These are phyloP conservation scores for Gymnopithys bicolor DNA, from an alignment of 2,797 vertebrate species.

Conservation along the genomic window DNA sequence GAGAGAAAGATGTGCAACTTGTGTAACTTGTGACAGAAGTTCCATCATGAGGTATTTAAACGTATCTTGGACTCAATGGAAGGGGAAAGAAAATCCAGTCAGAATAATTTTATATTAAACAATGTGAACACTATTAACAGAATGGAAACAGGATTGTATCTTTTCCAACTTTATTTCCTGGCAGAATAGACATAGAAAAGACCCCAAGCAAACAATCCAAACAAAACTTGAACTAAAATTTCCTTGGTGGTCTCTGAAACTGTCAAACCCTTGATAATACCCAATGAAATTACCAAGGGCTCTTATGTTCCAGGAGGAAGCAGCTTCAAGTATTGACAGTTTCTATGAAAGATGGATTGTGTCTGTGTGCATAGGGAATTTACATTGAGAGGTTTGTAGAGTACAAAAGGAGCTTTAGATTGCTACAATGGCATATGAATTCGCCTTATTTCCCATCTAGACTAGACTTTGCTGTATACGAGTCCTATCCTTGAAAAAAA, in stretches of 20 bases:
- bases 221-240: not conserved
- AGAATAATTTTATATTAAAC: not conserved
- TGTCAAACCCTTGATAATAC: not conserved
- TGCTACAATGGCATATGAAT: not conserved
- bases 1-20: not conserved
- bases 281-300: not conserved
- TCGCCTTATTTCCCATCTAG: not conserved
- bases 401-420: not conserved
- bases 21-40: not conserved
- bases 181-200: not conserved
- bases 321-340: not conserved
- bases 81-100: not conserved
- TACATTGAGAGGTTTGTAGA: not conserved
- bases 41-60: not conserved
- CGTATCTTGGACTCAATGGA: not conserved
- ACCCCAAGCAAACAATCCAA: not conserved
- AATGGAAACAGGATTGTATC: not conserved
- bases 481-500: not conserved
- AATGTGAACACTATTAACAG: not conserved
- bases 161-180: not conserved
- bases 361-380: not conserved
- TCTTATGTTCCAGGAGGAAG: not conserved
- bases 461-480: not conserved
- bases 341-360: not conserved
- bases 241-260: not conserved